These are phyloP conservation scores for Hoplodrina blanda DNA, from an alignment of 2,888 invertebrate genomes.

Conservation along the genomic window DNA sequence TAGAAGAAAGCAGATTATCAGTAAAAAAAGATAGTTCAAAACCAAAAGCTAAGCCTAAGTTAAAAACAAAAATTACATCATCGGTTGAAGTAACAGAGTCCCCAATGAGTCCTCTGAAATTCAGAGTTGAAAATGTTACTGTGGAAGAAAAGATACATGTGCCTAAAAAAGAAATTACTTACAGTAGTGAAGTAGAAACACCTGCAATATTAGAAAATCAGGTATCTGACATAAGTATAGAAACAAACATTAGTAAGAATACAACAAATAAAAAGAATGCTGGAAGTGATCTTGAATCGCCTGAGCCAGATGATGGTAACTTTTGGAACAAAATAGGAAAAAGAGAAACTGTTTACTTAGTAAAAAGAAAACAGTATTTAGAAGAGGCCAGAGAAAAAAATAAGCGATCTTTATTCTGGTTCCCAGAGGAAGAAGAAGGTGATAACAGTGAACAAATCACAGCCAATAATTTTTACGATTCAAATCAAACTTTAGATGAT, in stretches of 20 bases:
- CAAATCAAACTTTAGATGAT: constrained; percentile 3
- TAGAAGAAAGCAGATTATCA: constrained; percentile 85
- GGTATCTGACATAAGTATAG: constrained; percentile 59
- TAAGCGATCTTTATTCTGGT: constrained; percentile 82
- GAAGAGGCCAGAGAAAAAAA: constrained; percentile 82
- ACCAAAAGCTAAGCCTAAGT: constrained; percentile 77
- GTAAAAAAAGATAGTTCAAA: constrained; percentile 71
- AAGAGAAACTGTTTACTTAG: constrained; percentile 92
- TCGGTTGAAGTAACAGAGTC: constrained; percentile 87
- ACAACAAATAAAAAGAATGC: constrained; percentile 65
- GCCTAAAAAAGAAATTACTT: constrained; percentile 83
- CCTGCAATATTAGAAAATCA: constrained; percentile 49
- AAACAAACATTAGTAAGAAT: constrained; percentile 68
- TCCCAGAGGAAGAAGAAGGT: constrained; percentile 76
- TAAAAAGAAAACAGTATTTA: constrained; percentile 89
- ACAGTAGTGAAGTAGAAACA: constrained; percentile 76
- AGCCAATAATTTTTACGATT: constrained; percentile 4
- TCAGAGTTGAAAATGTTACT: constrained; percentile 89
- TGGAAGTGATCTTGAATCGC: constrained; percentile 72
- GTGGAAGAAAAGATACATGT: constrained; percentile 89
- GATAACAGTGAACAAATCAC: constrained; percentile 26
- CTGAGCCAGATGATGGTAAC: constrained; percentile 88
- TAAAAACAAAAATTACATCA: constrained; percentile 90
- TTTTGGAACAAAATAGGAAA: constrained; percentile 93
- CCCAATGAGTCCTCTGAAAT: constrained; percentile 87